A percentile compares a stretch with the other conserved stretches of the same genome.
Conservation (phyloP, 30 jellyfish, hydroid and myxozoan genomes). For the Turritopsis rubra region DNA sequence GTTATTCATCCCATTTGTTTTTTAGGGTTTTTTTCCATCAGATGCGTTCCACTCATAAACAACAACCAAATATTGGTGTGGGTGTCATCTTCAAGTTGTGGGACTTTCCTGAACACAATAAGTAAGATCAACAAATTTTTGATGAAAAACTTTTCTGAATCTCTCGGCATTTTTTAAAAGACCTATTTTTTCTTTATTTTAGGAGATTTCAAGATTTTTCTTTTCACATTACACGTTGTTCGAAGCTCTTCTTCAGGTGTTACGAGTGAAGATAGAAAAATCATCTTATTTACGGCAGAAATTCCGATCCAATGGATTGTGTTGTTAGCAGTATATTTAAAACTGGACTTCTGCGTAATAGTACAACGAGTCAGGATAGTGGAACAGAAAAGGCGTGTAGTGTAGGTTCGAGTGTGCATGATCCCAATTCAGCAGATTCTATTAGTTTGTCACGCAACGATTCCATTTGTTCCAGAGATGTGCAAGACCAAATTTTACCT, state of each 20-base stretch:
- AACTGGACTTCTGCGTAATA: not conserved
- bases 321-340: conserved; percentile 6
- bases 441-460: conserved; percentile 1
- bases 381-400: conserved; percentile 32
- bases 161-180: too few species aligned
- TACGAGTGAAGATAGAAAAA: conserved; percentile 73
- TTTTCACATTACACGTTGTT: conserved; percentile 79
- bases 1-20: not conserved
- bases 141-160: not conserved
- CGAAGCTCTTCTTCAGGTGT: conserved; percentile 69
- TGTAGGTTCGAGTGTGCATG: conserved; percentile 1
- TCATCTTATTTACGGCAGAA: conserved; percentile 66
- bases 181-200: conserved; percentile 28
- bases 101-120: conserved; percentile 68
- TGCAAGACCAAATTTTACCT: conserved; percentile 23
- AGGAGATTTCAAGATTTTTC: conserved; percentile 85
- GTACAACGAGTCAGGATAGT: conserved; percentile 39
- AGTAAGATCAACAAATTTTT: not conserved
- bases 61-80: conserved; percentile 87
- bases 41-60: conserved; percentile 26
- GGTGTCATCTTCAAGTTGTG: conserved; percentile 84
- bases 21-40: not conserved
- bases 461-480: conserved; percentile 31
- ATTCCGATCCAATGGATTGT: conserved; percentile 42
- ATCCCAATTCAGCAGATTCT: conserved; percentile 6